Evolutionary conservation across 2,888 invertebrate genomes (phyloP).

Genomic region (Pyrocoelia pectoralis): DNA sequence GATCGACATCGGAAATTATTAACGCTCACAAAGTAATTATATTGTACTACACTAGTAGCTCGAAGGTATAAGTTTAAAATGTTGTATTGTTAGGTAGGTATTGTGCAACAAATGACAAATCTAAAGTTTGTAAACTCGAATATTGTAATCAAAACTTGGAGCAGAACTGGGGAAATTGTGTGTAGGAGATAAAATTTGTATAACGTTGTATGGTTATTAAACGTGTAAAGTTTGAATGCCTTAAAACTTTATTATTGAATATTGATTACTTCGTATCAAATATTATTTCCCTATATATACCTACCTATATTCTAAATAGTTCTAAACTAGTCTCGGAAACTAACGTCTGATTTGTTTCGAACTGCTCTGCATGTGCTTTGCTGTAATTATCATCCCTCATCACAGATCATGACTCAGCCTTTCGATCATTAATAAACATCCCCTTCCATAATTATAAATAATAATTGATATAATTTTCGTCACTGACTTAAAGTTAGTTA

Average conservation of each 20-base stretch:
- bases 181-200: not conserved
- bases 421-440: too few species aligned
- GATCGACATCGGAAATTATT: too few species aligned
- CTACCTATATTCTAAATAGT: too few species aligned
- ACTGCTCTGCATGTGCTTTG: too few species aligned
- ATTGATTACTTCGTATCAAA: not conserved
- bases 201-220: not conserved
- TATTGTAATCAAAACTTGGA: not conserved
- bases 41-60: not conserved
- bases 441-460: too few species aligned
- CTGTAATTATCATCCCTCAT: too few species aligned
- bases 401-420: too few species aligned
- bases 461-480: too few species aligned
- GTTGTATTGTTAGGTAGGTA: not conserved
- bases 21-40: not conserved
- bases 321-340: too few species aligned
- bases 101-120: not conserved
- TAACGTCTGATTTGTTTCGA: too few species aligned
- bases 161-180: not conserved
- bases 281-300: too few species aligned
- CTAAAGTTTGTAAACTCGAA: not conserved
- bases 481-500: too few species aligned
- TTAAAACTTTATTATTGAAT: conserved; percentile 1
- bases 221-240: not conserved
- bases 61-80: not conserved